A percentile compares a stretch with the other conserved stretches of the same genome.
Conservation (phyloP, 2,888 invertebrate species). For the Crematogaster levior region DNA sequence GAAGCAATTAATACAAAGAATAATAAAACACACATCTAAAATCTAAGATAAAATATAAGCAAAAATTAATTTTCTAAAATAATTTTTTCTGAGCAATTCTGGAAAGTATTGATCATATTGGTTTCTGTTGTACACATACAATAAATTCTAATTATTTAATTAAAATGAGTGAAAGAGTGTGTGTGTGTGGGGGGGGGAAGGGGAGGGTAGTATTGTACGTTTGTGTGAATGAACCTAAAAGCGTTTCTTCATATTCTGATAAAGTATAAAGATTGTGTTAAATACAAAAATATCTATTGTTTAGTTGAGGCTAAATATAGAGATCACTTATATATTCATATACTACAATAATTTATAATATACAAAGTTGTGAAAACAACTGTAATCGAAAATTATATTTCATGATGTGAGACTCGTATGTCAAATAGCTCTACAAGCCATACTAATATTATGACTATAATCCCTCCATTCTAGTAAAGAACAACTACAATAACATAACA, state of each 20-base stretch:
- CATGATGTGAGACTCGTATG: slow-evolving; percentile 44
- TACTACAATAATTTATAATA: slow-evolving; percentile 8
- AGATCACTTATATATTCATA: not conserved
- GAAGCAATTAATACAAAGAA: slow-evolving; percentile 6
- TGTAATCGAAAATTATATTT: slow-evolving; percentile 38
- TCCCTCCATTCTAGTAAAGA: slow-evolving; percentile 73
- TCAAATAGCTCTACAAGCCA: slow-evolving; percentile 61
- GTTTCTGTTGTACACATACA: slow-evolving; percentile 25
- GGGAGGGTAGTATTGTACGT: not conserved
- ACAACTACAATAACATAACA: slow-evolving; percentile 55
- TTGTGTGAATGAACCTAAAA: not conserved
- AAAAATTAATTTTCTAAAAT: not conserved
- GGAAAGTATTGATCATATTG: not conserved
- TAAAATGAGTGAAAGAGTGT: not conserved
- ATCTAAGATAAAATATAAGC: not conserved
- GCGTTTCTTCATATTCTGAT: slow-evolving; percentile 2
- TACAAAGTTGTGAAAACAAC: slow-evolving; percentile 8
- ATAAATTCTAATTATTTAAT: slow-evolving; percentile 36
- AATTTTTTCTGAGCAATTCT: slow-evolving; percentile 4
- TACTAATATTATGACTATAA: slow-evolving; percentile 70
- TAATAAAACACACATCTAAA: not conserved
- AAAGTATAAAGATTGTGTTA: not conserved
- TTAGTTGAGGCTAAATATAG: not conserved
- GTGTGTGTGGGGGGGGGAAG: not conserved
- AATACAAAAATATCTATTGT: not conserved